Evolutionary conservation across 1,140 invertebrate species (phyloP).

Genomic region (Drosophila arawakana): DNA sequence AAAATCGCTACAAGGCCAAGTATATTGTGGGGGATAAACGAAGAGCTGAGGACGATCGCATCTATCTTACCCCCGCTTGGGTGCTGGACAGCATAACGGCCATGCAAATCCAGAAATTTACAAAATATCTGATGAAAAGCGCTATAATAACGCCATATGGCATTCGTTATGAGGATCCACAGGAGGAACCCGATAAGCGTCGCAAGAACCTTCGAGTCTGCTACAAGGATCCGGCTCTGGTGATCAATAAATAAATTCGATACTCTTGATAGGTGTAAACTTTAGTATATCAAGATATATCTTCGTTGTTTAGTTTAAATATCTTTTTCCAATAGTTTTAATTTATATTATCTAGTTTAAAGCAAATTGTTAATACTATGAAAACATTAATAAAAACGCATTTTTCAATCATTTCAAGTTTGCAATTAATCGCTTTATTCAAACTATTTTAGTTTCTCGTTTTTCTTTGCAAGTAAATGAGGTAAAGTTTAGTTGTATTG

Average conservation of each 20-base stretch:
- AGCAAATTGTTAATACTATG: neutral
- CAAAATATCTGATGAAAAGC: slow-evolving; percentile 72
- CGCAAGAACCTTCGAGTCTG: neutral
- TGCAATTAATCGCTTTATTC: slow-evolving; percentile 65
- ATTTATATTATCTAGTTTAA: neutral
- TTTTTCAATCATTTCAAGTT: slow-evolving; percentile 16
- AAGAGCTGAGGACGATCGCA: slow-evolving; percentile 58
- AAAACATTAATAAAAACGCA: slow-evolving; percentile 26
- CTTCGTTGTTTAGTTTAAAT: slow-evolving; percentile 10
- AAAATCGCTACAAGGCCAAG: slow-evolving; percentile 79
- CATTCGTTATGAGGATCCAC: slow-evolving; percentile 55
- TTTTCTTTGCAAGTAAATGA: slow-evolving; percentile 44
- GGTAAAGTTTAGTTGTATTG: slow-evolving; percentile 57
- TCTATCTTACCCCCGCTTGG: slow-evolving; percentile 85
- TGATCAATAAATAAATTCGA: slow-evolving; percentile 55
- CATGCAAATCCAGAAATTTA: slow-evolving; percentile 72
- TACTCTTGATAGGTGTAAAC: neutral
- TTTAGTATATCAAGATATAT: neutral
- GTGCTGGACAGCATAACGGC: slow-evolving; percentile 84
- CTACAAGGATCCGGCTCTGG: slow-evolving; percentile 52
- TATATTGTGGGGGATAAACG: slow-evolving; percentile 85
- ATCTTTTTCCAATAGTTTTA: slow-evolving; percentile 7
- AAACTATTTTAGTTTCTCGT: slow-evolving; percentile 36
- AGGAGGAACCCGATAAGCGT: neutral
- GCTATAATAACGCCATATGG: slow-evolving; percentile 62